These are phyloP conservation scores for Philonicus albiceps DNA, from an alignment of 2,888 invertebrate species.

Conservation along the genomic window DNA sequence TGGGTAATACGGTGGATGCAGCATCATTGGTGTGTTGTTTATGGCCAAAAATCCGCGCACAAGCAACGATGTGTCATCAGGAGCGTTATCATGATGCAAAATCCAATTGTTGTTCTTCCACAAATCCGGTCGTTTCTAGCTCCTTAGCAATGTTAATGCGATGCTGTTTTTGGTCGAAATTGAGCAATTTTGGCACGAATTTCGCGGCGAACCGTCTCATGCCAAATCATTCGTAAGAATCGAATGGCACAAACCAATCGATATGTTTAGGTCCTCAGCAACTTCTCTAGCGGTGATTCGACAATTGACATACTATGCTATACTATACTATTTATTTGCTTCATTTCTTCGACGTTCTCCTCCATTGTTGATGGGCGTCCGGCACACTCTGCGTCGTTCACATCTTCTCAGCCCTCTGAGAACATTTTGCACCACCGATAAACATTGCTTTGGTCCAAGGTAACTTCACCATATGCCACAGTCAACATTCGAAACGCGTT, in stretches of 20 bases:
- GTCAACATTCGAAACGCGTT: background rate
- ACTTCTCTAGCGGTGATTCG: too few relatives aligned
- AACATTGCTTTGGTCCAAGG: too few relatives aligned
- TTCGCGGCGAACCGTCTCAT: background rate
- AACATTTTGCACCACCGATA: too few relatives aligned
- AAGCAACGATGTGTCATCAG: too few relatives aligned
- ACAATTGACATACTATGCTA: constrained; percentile 17
- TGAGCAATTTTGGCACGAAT: background rate
- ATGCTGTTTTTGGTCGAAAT: too few relatives aligned
- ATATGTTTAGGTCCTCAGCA: background rate
- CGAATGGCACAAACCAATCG: background rate
- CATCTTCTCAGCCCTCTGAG: too few relatives aligned
- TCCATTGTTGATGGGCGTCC: constrained; percentile 18
- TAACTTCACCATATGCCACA: too few relatives aligned
- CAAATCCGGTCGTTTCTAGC: too few relatives aligned
- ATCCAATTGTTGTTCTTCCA: too few relatives aligned
- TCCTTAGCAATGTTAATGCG: too few relatives aligned
- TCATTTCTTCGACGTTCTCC: constrained; percentile 19
- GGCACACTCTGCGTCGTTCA: background rate
- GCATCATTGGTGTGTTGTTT: background rate
- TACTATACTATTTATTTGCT: too few relatives aligned
- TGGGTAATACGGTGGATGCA: background rate
- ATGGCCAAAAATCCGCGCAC: background rate
- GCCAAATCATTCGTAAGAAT: background rate
- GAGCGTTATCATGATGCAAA: too few relatives aligned